Conservation (phyloP, 2,888 invertebrate species). For the Drosophila mulleri region DNA sequence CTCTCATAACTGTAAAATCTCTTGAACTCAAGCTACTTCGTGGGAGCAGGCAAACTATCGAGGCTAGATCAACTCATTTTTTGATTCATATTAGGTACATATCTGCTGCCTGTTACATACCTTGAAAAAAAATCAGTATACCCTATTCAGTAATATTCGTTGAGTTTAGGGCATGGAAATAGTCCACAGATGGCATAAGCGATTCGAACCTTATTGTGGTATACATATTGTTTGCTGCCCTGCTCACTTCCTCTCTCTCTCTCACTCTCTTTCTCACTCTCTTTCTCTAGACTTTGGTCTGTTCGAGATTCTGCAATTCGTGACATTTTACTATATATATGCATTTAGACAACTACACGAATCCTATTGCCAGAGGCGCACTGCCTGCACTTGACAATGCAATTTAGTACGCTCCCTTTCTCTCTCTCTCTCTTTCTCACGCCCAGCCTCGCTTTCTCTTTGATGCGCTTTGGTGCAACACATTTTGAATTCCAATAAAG, state of each 20-base stretch:
- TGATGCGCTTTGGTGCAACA: neutral
- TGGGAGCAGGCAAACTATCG: neutral
- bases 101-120: neutral
- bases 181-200: constrained; percentile 1
- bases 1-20: neutral
- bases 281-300: neutral
- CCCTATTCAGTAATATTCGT: neutral
- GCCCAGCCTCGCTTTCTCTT: neutral
- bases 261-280: neutral
- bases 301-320: constrained; percentile 30
- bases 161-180: constrained; percentile 1
- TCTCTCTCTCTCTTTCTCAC: neutral
- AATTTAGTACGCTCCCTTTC: constrained; percentile 30
- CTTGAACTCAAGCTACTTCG: neutral
- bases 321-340: constrained; percentile 20
- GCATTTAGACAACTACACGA: neutral
- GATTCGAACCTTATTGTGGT: constrained; percentile 10
- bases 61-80: neutral
- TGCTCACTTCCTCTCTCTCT: neutral
- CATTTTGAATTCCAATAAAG: constrained; percentile 19
- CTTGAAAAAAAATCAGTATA: fast-evolving
- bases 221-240: neutral
- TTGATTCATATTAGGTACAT: neutral
- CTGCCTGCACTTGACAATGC: constrained; percentile 54
- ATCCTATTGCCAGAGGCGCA: neutral